These are phyloP conservation scores for Emys orbicularis DNA, from an alignment of 2,797 vertebrate species.

Conservation along the genomic window DNA sequence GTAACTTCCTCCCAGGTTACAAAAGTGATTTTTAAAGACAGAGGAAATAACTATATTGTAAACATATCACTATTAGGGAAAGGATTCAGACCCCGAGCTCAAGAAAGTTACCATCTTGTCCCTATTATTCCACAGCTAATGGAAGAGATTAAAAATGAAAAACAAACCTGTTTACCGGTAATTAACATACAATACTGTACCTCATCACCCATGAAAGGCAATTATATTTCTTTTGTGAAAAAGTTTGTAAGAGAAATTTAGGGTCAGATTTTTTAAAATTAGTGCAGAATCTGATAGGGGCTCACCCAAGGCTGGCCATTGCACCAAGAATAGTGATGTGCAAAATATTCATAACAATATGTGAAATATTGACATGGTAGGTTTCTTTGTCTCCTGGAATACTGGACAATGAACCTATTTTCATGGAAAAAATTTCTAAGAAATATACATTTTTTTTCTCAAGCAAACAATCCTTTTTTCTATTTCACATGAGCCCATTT, in stretches of 20 bases:
- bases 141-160: background rate
- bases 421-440: background rate
- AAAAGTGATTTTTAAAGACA: background rate
- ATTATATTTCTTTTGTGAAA: background rate
- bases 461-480: background rate
- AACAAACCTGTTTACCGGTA: accelerated
- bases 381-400: background rate
- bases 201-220: background rate
- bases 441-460: background rate
- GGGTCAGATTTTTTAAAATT: accelerated
- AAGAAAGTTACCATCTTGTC: accelerated
- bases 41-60: background rate
- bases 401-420: background rate
- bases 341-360: accelerated
- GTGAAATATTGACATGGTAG: background rate
- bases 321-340: background rate
- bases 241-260: background rate
- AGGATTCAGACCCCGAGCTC: background rate
- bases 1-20: background rate
- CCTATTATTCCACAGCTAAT: background rate
- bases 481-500: background rate
- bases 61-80: accelerated
- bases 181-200: background rate
- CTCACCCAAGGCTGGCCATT: background rate
- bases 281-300: accelerated